Evolutionary conservation across 2,113 vertebrate species (phyloP).

Genomic region (Cynocephalus volans): DNA sequence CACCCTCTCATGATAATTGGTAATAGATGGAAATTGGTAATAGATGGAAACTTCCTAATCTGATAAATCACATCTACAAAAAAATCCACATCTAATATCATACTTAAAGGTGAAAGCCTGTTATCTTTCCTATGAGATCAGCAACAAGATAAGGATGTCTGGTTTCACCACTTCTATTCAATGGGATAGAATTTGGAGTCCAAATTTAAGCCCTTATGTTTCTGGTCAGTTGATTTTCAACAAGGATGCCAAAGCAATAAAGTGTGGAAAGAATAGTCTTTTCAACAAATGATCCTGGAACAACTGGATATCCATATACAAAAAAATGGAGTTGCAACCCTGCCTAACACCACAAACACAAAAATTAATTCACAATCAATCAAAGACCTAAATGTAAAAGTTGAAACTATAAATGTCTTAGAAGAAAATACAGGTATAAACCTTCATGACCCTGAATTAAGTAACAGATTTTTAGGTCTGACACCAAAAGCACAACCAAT

Average conservation of each 20-base stretch:
- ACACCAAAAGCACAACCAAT: not conserved
- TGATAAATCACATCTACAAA: not conserved
- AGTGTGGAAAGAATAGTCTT: not conserved
- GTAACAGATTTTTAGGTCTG: not conserved
- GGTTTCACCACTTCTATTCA: not conserved
- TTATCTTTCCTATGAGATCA: not conserved
- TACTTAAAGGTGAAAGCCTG: not conserved
- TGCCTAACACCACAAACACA: not conserved
- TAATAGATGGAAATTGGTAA: not conserved
- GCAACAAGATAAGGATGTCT: not conserved
- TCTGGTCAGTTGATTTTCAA: not conserved
- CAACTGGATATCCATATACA: not conserved
- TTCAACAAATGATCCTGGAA: not conserved
- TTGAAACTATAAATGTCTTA: not conserved
- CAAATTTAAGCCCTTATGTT: not conserved
- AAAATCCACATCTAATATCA: not conserved
- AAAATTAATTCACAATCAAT: not conserved
- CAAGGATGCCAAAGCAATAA: not conserved
- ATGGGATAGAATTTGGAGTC: not conserved
- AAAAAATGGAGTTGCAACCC: not conserved
- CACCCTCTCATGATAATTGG: not conserved
- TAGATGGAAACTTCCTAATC: not conserved
- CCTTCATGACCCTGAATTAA: not conserved
- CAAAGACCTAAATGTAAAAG: not conserved
- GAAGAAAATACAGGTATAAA: not conserved